phyloP scores from a whole-genome alignment of 2,113 vertebrate genomes.

The Tychaedon coryphoeus region DNA sequence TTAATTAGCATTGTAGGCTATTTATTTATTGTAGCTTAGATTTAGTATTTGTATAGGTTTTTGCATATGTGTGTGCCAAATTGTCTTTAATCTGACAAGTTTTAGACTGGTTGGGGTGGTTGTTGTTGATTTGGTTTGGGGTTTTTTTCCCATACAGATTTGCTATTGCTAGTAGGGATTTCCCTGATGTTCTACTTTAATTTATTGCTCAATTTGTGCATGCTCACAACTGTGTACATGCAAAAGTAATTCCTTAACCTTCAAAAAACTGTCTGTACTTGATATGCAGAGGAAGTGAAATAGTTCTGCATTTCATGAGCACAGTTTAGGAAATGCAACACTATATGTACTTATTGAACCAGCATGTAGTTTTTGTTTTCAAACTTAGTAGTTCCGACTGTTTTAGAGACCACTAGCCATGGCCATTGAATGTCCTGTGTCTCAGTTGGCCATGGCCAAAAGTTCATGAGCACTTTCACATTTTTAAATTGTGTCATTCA shows the following conservation, averaged over 20 bases:
- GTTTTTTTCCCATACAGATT: not conserved
- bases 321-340: not conserved
- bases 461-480: not conserved
- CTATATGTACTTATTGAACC: not conserved
- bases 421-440: not conserved
- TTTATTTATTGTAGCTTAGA: not conserved
- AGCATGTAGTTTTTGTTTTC: rapidly evolving
- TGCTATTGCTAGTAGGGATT: not conserved
- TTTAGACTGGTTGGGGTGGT: not conserved
- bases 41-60: not conserved
- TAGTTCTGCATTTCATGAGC: not conserved
- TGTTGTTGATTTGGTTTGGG: not conserved
- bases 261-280: not conserved
- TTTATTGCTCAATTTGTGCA: not conserved
- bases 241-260: not conserved
- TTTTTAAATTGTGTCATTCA: not conserved
- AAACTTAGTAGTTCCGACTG: not conserved
- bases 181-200: not conserved
- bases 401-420: not conserved
- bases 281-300: not conserved
- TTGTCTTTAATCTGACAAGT: not conserved
- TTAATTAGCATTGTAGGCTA: not conserved
- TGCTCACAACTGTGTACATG: not conserved
- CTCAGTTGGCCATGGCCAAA: not conserved
- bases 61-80: not conserved